A percentile compares a stretch with the other conserved stretches of the same genome.
phyloP scores from a whole-genome alignment of 2,113 vertebrate genomes.

The Oncorhynchus kisutch region DNA sequence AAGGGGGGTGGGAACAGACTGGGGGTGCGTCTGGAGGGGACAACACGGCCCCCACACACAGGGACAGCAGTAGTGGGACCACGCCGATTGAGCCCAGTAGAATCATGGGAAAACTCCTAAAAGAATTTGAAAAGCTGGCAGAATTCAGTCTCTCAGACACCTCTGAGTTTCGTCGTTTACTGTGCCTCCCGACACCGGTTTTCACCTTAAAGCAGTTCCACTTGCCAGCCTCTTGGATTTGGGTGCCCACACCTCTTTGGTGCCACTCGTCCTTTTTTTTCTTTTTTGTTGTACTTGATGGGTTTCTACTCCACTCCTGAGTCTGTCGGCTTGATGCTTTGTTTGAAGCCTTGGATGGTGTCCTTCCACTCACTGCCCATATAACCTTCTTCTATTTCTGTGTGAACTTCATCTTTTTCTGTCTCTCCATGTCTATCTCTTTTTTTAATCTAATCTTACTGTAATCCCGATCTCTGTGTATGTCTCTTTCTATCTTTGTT shows the following conservation, averaged over 20 bases:
- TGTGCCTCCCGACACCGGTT: background rate
- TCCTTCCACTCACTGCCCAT: too few species aligned
- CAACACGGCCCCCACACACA: slow-evolving; percentile 57
- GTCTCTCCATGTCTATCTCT: too few species aligned
- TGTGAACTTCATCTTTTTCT: too few species aligned
- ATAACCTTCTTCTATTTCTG: too few species aligned
- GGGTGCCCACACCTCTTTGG: background rate
- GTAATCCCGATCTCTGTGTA: too few species aligned
- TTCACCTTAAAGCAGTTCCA: slow-evolving; percentile 4
- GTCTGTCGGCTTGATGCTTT: too few species aligned
- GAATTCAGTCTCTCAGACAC: background rate
- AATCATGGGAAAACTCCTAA: slow-evolving; percentile 40
- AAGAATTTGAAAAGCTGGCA: background rate
- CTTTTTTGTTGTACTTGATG: background rate
- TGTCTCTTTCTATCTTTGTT: slow-evolving; percentile 12
- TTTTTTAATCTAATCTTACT: too few species aligned
- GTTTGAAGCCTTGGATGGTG: too few species aligned
- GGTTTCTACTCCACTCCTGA: too few species aligned
- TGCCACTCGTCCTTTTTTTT: background rate
- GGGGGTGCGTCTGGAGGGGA: slow-evolving; percentile 50
- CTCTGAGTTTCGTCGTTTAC: background rate
- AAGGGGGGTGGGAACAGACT: slow-evolving; percentile 49
- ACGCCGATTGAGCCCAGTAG: slow-evolving; percentile 28
- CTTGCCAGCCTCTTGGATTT: background rate
- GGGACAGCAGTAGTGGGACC: slow-evolving; percentile 54